phyloP scores from a whole-genome alignment of 2,797 vertebrate genomes.

The Scolopax bukidnonensis region DNA sequence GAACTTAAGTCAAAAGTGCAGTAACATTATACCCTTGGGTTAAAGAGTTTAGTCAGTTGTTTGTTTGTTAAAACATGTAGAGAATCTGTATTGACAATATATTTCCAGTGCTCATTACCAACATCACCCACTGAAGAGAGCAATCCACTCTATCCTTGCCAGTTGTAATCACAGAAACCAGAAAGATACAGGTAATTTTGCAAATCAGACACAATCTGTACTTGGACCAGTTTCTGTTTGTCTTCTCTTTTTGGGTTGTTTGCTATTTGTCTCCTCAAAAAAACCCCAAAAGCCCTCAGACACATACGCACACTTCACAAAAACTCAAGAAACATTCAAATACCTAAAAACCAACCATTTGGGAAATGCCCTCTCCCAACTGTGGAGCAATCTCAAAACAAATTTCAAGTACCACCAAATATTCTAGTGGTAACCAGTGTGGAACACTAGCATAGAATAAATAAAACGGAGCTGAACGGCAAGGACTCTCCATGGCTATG shows the following conservation, averaged over 20 bases:
- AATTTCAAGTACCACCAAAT: neutral
- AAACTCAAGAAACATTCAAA: neutral
- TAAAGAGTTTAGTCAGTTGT: constrained; percentile 2
- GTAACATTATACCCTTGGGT: neutral
- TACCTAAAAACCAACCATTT: neutral
- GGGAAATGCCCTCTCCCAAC: neutral
- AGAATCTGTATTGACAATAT: neutral
- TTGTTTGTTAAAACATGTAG: constrained; percentile 23
- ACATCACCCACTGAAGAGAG: neutral
- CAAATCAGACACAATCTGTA: neutral
- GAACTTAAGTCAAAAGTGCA: neutral
- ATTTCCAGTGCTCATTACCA: constrained; percentile 30
- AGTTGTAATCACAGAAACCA: neutral
- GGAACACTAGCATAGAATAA: neutral
- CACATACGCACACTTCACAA: neutral
- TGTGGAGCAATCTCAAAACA: neutral
- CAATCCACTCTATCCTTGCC: neutral
- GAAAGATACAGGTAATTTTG: constrained; percentile 2
- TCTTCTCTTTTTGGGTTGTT: neutral
- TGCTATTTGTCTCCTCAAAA: neutral
- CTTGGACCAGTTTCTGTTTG: constrained; percentile 2
- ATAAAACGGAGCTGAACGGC: neutral
- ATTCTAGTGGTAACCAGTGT: neutral
- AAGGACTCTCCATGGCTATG: neutral
- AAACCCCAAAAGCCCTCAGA: neutral